Base-by-base conservation (phyloP, 1,140 invertebrate species). In the Rhyzopertha dominica region DNA sequence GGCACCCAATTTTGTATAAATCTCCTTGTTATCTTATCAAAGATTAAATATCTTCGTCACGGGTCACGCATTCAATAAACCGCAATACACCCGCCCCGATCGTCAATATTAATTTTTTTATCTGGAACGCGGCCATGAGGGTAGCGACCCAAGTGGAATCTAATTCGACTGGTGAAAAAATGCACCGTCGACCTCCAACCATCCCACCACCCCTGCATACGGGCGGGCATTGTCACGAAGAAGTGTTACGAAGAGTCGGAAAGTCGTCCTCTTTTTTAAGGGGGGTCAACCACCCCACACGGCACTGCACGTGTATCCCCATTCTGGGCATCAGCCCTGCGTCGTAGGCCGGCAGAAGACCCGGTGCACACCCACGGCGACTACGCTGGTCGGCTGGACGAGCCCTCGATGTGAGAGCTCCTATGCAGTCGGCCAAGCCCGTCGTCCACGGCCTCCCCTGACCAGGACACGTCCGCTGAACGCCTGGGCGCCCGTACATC, bases 241-340 rank as follows among this genome's bases (percentile, higher is more conserved):
- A 62, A 64, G 62, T 62, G 62, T 62, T 62, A 62, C 60, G 51
- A 54, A 39, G 49, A 61, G 62, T 66, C 63, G 58, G 63, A 64
- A 64, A 66, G 63, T 63, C 61, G 63, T 63, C 60, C 63, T 63
- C 63, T 62, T 63, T 65, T 59, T 46, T 38, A 43, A 51, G 57
- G 62, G 58, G 63, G 63, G 63, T 66, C 63, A 66, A 58, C 63
- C 59, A 64, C 63, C 63, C 62, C 59, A 61, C 58, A 53, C 49
- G 48, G 46, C 51, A 41, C 50, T 59, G 54, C 63, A 62, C 62
- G 63, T 64, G 63, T 66, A 62, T 64, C 63, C 62, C 63, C 61
- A 56, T 64, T 62, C 59, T 41, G 22, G 29, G 37, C 41, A 54
- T 39, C 49, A 30, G 49, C 28, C 49, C 56, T 46, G 42, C 37